Base-by-base conservation (phyloP, 2,113 vertebrate species). In the Chamaea fasciata region DNA sequence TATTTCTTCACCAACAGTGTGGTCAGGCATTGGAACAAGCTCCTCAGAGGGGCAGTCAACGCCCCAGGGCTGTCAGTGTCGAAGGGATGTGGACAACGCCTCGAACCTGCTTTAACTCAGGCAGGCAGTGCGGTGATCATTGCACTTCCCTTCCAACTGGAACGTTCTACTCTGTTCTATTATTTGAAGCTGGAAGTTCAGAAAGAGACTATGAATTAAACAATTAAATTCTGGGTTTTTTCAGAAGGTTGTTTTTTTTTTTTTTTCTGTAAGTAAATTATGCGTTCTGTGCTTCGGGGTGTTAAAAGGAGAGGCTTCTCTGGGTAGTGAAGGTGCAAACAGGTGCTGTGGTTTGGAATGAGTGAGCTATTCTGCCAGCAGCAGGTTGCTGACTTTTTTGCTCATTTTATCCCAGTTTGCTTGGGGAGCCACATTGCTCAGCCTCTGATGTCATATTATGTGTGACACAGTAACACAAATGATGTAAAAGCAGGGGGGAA, bases 401-500 rank as follows among this genome's bases (percentile, higher is more conserved):
- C 64, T 78, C 35, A 26, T 75, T 83, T 82, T 50, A 57, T 62
- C 39, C 23, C 15, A 7, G 6, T 62, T 57, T 89, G 44, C 76
- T 20, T 9, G 21, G 35, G 47, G 39, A 87, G 9, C 28, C 27
- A 7, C 47, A n/a, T 47, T 46, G 37, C 44, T 87, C n/a, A 71
- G 44, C 52, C 69, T 60, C 84, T 85, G 56, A 26, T 57, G 74
- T 49, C 13, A 69, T 12, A n/a, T 64, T 20, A 28, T 33, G 41
- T 37, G 8, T 47, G 56, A 49, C 57, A 77, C 27, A 20, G 12
- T 62, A 78, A 70, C 60, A 81, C 7, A 31, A 47, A 37, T 20
- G 7, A 12, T 35, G 24, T 24, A 30, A 76, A 63, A 53, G 5
- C 1, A 11, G 8, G 2, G 7, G 0, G 0, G 0, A 7, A 56